Evolutionary conservation across 2,888 invertebrate genomes (phyloP).

Genomic region (Nesidiocoris tenuis): DNA sequence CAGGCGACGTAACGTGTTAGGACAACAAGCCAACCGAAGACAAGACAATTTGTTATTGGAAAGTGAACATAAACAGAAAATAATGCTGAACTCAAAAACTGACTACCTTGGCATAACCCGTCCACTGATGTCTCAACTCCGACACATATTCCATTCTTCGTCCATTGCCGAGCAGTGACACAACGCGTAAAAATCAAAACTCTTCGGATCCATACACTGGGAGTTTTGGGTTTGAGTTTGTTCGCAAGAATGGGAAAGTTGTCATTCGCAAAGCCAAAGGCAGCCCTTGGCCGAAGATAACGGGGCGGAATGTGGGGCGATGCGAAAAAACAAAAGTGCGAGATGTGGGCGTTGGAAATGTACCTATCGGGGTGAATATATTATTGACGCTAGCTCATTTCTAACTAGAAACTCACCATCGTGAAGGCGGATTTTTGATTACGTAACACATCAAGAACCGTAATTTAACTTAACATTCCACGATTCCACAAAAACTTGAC

Average conservation of each 20-base stretch:
- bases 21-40: no score
- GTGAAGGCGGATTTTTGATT: conserved; percentile 20
- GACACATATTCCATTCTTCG: conserved; percentile 47
- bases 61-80: no score
- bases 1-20: no score
- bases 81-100: not conserved
- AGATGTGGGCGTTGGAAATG: not conserved
- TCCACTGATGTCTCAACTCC: conserved; percentile 45
- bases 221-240: not conserved
- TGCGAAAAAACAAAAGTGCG: not conserved
- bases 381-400: not conserved
- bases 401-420: conserved; percentile 30
- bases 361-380: not conserved
- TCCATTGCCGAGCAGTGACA: conserved; percentile 43
- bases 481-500: not conserved
- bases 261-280: not conserved
- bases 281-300: not conserved
- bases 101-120: conserved; percentile 49
- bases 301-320: conserved; percentile 4
- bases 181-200: conserved; percentile 18
- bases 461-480: not conserved
- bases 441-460: conserved; percentile 19
- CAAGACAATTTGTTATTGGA: no score
- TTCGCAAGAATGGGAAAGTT: not conserved
- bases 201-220: not conserved